A percentile compares a stretch with the other conserved stretches of the same genome.
These are phyloP conservation scores for Drosophila nr. perissopoda DNA, from an alignment of 2,888 invertebrate genomes.

Conservation along the genomic window DNA sequence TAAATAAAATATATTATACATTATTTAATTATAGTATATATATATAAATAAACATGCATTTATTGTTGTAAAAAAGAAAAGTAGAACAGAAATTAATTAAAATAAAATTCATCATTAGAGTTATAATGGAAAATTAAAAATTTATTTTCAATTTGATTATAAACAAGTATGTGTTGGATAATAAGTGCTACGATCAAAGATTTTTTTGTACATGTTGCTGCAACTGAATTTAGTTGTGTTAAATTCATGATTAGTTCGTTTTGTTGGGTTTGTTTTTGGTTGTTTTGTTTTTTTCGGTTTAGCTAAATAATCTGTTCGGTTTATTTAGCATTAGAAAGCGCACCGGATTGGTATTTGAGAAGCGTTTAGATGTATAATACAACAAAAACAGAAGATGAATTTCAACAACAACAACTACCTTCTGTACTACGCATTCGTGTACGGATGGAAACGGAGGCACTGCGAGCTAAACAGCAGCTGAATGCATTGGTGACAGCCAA, in stretches of 20 bases:
- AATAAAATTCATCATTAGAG: constrained; percentile 57
- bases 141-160: constrained; percentile 75
- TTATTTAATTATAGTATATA: not conserved
- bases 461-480: constrained; percentile 44
- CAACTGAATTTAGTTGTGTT: constrained; percentile 65
- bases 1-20: constrained; percentile 3
- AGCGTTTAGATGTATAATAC: constrained; percentile 54
- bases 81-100: constrained; percentile 10
- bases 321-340: constrained; percentile 70
- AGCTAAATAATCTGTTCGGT: constrained; percentile 46
- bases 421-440: constrained; percentile 49
- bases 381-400: constrained; percentile 42
- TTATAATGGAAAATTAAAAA: constrained; percentile 51
- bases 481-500: constrained; percentile 50
- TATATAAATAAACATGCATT: constrained; percentile 51
- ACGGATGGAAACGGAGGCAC: constrained; percentile 45
- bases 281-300: constrained; percentile 7
- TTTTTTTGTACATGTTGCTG: constrained; percentile 58
- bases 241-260: constrained; percentile 55
- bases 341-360: constrained; percentile 46
- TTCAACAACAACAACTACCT: constrained; percentile 68
- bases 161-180: constrained; percentile 45
- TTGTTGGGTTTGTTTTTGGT: constrained; percentile 17
- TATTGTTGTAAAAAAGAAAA: constrained; percentile 5
- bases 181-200: constrained; percentile 50